These are phyloP conservation scores for Tribolium freemani DNA, from an alignment of 2,888 invertebrate species.

Conservation along the genomic window DNA sequence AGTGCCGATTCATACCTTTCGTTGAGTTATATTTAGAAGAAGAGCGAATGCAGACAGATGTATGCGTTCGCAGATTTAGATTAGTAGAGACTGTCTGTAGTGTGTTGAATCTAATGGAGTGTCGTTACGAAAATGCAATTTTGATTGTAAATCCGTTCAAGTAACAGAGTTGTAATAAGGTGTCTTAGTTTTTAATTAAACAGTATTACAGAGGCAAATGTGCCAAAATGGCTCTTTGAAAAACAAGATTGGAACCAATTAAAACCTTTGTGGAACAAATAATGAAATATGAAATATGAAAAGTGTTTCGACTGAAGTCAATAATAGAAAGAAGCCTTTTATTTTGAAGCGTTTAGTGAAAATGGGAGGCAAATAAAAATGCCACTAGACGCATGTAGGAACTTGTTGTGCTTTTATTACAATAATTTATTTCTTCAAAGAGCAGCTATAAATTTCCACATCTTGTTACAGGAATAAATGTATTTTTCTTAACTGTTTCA, in stretches of 20 bases:
- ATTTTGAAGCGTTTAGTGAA: conserved; percentile 20
- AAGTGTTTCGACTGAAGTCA: conserved; percentile 12
- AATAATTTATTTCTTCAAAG: conserved; percentile 31
- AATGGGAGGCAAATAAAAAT: conserved; percentile 25
- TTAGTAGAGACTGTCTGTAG: conserved; percentile 28
- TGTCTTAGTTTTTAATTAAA: conserved; percentile 8
- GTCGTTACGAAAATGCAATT: conserved; percentile 27
- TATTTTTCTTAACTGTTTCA: conserved; percentile 42
- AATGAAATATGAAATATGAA: conserved; percentile 1
- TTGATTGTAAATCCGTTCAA: conserved; percentile 10
- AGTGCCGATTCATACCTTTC: conserved; percentile 7
- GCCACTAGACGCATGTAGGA: conserved; percentile 18
- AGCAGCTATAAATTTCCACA: conserved; percentile 40
- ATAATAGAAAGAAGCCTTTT: conserved; percentile 13
- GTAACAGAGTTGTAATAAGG: conserved; percentile 6
- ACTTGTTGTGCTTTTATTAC: conserved; percentile 34
- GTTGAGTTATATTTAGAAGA: conserved; percentile 23
- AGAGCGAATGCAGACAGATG: conserved; percentile 25
- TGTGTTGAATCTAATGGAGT: conserved; percentile 20
- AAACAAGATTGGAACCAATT: neutral
- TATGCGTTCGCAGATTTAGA: conserved; percentile 34
- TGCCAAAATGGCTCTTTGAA: neutral
- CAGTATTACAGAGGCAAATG: neutral
- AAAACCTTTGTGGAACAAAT: neutral
- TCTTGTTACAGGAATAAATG: conserved; percentile 39